Conservation (phyloP, 1,140 invertebrate species). For the Rhysida immarginata region DNA sequence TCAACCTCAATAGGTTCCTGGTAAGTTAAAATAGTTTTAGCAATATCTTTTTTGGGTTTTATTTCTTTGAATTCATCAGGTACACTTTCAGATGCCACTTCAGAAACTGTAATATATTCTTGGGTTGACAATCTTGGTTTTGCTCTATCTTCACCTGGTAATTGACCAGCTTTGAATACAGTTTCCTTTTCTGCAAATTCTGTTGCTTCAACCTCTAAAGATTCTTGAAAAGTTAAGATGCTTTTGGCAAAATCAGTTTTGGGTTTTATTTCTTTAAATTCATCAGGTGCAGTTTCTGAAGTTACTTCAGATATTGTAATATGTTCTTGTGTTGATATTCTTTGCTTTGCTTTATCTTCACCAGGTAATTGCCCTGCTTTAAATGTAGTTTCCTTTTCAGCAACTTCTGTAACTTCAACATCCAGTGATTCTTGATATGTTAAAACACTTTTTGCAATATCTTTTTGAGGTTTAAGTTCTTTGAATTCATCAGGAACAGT, state of each 20-base stretch:
- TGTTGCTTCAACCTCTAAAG: not conserved
- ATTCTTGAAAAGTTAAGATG: not conserved
- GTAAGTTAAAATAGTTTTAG: not conserved
- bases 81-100: conserved; percentile 16
- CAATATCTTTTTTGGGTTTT: not conserved
- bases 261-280: not conserved
- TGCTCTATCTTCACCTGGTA: conserved; percentile 3
- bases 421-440: not conserved
- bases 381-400: conserved; percentile 12
- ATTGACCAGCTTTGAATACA: not conserved
- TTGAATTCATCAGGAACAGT: conserved; percentile 16
- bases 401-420: not conserved
- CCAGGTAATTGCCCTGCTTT: conserved; percentile 11
- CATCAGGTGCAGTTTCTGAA: conserved; percentile 6
- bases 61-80: conserved; percentile 14
- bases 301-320: conserved; percentile 9
- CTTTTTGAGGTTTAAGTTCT: not conserved
- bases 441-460: not conserved
- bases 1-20: not conserved
- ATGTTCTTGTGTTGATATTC: conserved; percentile 11
- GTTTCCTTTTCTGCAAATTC: not conserved
- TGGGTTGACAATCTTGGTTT: conserved; percentile 10
- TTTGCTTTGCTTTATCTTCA: conserved; percentile 10
- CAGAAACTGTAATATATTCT: conserved; percentile 15
- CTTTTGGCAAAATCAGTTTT: not conserved